These are phyloP conservation scores for Pandemis heparana DNA, from an alignment of 2,888 invertebrate genomes.

Conservation along the genomic window DNA sequence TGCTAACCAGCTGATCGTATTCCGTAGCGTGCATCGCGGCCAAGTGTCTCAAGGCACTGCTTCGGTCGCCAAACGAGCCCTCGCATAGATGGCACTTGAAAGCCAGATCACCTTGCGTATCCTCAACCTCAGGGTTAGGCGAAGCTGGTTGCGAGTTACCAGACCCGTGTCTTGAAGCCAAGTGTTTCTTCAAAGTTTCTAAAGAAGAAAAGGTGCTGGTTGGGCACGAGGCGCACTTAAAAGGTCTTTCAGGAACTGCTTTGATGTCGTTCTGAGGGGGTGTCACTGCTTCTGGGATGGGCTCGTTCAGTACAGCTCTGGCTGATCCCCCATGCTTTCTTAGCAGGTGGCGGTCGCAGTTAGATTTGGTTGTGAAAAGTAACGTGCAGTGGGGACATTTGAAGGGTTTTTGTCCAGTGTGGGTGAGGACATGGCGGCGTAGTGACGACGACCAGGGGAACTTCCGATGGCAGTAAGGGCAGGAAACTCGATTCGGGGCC, in stretches of 20 bases:
- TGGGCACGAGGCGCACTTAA: slow-evolving; percentile 92
- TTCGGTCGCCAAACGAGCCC: slow-evolving; percentile 92
- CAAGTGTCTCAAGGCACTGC: slow-evolving; percentile 93
- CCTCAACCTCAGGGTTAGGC: slow-evolving; percentile 68
- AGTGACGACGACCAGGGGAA: slow-evolving; percentile 99
- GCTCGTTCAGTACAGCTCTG: slow-evolving; percentile 75
- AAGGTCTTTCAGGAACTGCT: slow-evolving; percentile 91
- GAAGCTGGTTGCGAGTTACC: slow-evolving; percentile 78
- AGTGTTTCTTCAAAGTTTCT: slow-evolving; percentile 92
- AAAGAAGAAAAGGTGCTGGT: slow-evolving; percentile 93
- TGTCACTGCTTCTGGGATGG: slow-evolving; percentile 66
- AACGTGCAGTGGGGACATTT: slow-evolving; percentile 97
- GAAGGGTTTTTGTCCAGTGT: slow-evolving; percentile 98
- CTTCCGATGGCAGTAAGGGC: slow-evolving; percentile 96
- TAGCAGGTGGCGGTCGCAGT: slow-evolving; percentile 97
- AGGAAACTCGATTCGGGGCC: slow-evolving; percentile 97
- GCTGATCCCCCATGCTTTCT: slow-evolving; percentile 90
- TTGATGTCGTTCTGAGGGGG: slow-evolving; percentile 80
- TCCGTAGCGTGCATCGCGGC: slow-evolving; percentile 90
- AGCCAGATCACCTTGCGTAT: slow-evolving; percentile 87
- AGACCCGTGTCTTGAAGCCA: slow-evolving; percentile 88
- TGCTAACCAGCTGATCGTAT: slow-evolving; percentile 92
- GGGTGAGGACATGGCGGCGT: slow-evolving; percentile 97
- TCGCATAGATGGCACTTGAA: slow-evolving; percentile 98
- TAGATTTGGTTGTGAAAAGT: slow-evolving; percentile 98